phyloP scores from a whole-genome alignment of 2,113 vertebrate species.

The Etheostoma spectabile region DNA sequence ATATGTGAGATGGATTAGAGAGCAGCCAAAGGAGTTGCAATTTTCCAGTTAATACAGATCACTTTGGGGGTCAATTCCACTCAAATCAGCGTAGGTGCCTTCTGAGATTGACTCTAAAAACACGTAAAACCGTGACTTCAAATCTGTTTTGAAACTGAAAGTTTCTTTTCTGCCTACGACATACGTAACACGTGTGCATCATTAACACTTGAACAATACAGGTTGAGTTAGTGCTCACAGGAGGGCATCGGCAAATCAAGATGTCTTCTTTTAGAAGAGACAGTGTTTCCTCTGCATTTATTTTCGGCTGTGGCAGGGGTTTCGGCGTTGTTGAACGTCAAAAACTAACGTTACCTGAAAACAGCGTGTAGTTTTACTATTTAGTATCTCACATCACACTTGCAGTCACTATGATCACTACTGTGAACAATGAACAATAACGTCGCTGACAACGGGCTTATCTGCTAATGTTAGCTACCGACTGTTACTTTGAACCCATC shows the following conservation, averaged over 20 bases:
- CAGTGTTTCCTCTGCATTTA: no score
- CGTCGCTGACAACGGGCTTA: no score
- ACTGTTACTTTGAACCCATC: no score
- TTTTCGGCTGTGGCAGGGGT: no score
- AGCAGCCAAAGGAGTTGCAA: background rate
- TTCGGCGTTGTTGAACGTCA: no score
- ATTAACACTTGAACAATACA: background rate
- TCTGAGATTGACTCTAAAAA: background rate
- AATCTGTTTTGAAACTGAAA: background rate
- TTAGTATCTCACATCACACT: no score
- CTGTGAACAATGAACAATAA: no score
- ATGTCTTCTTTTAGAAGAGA: background rate
- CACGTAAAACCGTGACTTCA: background rate
- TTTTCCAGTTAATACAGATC: conserved; percentile 20
- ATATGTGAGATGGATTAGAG: conserved; percentile 1
- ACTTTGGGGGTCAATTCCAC: background rate
- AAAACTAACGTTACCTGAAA: no score
- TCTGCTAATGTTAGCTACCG: no score
- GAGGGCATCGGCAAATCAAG: background rate
- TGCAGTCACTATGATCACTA: no score
- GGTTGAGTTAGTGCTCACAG: background rate
- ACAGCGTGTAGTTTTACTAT: no score
- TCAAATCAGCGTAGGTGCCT: background rate
- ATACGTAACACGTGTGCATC: background rate
- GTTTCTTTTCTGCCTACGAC: background rate